Conservation (phyloP, 2,113 vertebrate genomes). For the Sapayoa aenigma region DNA sequence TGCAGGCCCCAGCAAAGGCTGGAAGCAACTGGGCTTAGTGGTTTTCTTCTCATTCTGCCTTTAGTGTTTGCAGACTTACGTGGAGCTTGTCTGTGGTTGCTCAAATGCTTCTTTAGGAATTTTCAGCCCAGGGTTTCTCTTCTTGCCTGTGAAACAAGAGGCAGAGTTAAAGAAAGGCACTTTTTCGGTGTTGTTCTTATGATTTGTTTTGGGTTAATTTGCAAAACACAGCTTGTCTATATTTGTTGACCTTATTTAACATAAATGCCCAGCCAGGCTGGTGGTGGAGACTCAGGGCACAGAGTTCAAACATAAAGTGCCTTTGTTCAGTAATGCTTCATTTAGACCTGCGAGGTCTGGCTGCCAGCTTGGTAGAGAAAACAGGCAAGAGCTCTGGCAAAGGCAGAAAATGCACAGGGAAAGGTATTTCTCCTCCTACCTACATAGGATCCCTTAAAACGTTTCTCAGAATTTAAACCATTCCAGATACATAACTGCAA, state of each 20-base stretch:
- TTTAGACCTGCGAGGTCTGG: background rate
- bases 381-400: slow-evolving; percentile 4
- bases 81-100: slow-evolving; percentile 84
- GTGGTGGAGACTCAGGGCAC: slow-evolving; percentile 1
- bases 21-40: background rate
- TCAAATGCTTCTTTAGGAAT: slow-evolving; percentile 91
- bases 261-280: background rate
- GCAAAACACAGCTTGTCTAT: background rate
- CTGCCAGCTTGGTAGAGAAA: slow-evolving; percentile 1
- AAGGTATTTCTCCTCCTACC: slow-evolving; percentile 26
- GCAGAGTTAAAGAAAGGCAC: background rate
- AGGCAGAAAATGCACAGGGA: background rate
- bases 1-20: background rate
- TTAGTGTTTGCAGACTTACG: slow-evolving; percentile 76
- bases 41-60: background rate
- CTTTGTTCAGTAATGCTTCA: slow-evolving; percentile 26
- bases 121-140: slow-evolving; percentile 86
- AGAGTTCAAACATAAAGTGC: slow-evolving; percentile 51
- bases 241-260: slow-evolving; percentile 5
- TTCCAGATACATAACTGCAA: background rate
- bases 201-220: background rate
- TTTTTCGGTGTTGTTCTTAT: background rate
- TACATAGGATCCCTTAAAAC: background rate
- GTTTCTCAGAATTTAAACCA: background rate
- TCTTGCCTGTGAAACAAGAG: slow-evolving; percentile 79